Percentiles rank a stretch among this genome's conserved stretches.
Evolutionary conservation across 2,113 vertebrate species (phyloP).

Genomic region (Zosterops borbonicus): DNA sequence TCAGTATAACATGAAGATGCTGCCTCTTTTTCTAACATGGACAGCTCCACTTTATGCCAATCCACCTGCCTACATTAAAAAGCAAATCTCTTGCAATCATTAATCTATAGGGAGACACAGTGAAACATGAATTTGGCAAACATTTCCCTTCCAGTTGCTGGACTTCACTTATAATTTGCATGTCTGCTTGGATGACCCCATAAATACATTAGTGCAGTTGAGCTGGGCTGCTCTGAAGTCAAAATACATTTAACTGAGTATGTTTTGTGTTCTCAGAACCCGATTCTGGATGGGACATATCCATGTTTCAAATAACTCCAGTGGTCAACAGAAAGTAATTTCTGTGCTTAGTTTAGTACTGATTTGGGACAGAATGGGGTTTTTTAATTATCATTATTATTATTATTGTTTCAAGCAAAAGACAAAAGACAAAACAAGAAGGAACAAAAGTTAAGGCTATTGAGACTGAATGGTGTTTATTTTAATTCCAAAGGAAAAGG

Average conservation of each 20-base stretch:
- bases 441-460: background rate
- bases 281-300: background rate
- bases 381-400: background rate
- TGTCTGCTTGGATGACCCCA: background rate
- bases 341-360: background rate
- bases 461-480: background rate
- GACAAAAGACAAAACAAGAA: conserved; percentile 46
- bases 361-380: accelerated
- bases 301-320: background rate
- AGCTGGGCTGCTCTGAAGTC: background rate
- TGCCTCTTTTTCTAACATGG: background rate
- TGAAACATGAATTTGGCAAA: background rate
- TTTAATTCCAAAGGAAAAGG: background rate
- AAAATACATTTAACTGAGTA: background rate
- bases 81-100: background rate
- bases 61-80: background rate
- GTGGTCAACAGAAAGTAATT: background rate
- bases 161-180: background rate
- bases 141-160: background rate
- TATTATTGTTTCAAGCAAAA: background rate
- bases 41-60: background rate
- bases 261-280: background rate
- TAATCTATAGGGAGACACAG: background rate
- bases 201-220: background rate
- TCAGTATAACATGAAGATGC: background rate